Percentiles rank a stretch among this genome's conserved stretches.
Conservation (phyloP, 2,113 vertebrate species). For the Telmatochromis brichardi region DNA sequence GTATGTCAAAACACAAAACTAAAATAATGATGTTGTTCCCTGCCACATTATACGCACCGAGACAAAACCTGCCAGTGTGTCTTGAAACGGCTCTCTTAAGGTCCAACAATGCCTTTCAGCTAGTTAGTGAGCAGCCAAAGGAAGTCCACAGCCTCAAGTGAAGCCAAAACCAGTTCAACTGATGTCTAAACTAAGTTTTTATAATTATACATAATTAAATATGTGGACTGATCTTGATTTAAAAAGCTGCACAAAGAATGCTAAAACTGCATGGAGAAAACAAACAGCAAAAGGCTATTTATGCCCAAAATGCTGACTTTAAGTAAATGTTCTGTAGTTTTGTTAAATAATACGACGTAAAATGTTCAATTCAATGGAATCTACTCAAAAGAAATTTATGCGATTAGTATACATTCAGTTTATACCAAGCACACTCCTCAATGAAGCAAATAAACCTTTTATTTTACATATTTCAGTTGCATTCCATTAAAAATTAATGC, state of each 20-base stretch:
- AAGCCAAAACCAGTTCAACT: neutral
- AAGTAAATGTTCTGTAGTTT: neutral
- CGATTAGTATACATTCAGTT: neutral
- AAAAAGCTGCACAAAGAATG: neutral
- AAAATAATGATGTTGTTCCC: neutral
- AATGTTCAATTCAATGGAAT: neutral
- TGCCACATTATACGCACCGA: neutral
- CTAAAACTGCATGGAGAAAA: neutral
- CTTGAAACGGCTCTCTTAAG: neutral
- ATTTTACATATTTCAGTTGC: neutral
- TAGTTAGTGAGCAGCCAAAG: neutral
- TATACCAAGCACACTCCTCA: neutral
- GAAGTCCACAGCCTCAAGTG: neutral
- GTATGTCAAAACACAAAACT: neutral
- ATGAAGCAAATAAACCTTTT: neutral
- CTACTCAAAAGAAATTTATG: neutral
- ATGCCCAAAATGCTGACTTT: neutral
- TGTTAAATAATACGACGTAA: neutral
- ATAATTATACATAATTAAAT: neutral
- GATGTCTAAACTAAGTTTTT: neutral
- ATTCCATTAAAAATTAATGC: neutral
- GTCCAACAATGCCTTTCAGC: neutral
- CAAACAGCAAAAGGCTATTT: neutral
- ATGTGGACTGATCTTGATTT: neutral
- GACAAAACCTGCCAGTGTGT: neutral